A percentile compares a stretch with the other conserved stretches of the same genome.
These are phyloP conservation scores for Papilio demoleus DNA, from an alignment of 2,888 invertebrate species.

Conservation along the genomic window DNA sequence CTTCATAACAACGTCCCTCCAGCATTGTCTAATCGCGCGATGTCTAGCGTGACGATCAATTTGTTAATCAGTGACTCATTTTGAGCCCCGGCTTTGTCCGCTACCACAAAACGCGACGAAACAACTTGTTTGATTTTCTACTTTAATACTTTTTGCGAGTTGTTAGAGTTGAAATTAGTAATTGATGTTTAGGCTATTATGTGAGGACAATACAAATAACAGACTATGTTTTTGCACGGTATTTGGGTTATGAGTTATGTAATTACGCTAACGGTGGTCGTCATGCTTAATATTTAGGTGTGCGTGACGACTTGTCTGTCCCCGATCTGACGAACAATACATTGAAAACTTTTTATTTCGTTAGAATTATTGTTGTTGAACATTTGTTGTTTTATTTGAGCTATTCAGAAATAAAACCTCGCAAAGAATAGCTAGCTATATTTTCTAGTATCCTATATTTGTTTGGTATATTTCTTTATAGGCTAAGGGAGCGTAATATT, in stretches of 20 bases:
- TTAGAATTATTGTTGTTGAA: neutral
- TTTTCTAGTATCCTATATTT: no score
- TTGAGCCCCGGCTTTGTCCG: neutral
- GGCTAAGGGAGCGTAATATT: no score
- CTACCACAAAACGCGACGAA: neutral
- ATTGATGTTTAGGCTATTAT: neutral
- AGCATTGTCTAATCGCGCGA: slow-evolving; percentile 5
- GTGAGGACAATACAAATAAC: slow-evolving; percentile 12
- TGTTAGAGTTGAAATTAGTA: neutral
- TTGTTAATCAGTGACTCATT: slow-evolving; percentile 9
- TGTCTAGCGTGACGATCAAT: slow-evolving; percentile 10
- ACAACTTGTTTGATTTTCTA: neutral
- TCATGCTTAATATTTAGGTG: slow-evolving; percentile 30
- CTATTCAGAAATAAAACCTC: neutral
- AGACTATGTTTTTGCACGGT: slow-evolving; percentile 8
- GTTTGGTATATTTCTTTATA: no score
- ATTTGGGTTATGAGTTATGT: slow-evolving; percentile 4
- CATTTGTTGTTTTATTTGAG: neutral
- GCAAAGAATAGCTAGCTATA: no score
- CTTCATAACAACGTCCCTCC: neutral
- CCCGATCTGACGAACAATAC: neutral
- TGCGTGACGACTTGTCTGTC: slow-evolving; percentile 26
- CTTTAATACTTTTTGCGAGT: neutral
- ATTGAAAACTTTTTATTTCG: neutral
- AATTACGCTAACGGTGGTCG: slow-evolving; percentile 18